Percentiles rank a stretch among this genome's conserved stretches.
Evolutionary conservation across 2,113 vertebrate genomes (phyloP).

Genomic region (Dasypus novemcinctus): DNA sequence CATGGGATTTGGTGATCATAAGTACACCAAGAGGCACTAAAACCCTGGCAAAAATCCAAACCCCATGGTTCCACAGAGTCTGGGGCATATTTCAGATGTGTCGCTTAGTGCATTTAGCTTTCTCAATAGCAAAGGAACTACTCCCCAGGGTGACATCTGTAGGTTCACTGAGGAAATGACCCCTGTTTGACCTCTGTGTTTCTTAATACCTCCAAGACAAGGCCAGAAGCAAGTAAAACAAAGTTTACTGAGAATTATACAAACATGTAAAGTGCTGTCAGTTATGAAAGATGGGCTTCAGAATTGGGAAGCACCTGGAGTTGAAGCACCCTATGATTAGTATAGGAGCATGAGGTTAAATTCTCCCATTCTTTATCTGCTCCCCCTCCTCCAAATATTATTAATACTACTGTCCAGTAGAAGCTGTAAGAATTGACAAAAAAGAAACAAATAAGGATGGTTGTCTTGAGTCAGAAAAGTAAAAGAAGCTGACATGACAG

Average conservation of each 20-base stretch:
- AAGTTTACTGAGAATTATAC: not conserved
- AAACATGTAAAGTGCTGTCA: not conserved
- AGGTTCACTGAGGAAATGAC: conserved; percentile 1
- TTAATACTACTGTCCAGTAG: not conserved
- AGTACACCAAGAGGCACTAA: conserved; percentile 6
- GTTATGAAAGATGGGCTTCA: not conserved
- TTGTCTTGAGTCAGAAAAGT: not conserved
- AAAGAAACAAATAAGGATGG: not conserved
- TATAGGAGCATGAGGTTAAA: not conserved
- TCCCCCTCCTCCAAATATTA: not conserved
- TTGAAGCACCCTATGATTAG: not conserved
- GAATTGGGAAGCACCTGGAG: not conserved
- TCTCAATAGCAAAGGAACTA: not conserved
- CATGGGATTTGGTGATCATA: not conserved
- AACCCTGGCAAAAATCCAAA: conserved; percentile 11
- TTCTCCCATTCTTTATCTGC: not conserved
- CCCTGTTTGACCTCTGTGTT: not conserved
- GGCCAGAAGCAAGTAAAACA: not conserved
- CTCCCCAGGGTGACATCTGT: conserved; percentile 13
- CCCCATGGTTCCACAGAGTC: conserved; percentile 41
- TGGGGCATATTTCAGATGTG: conserved; percentile 52
- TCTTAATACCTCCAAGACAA: not conserved
- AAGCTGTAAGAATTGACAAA: not conserved
- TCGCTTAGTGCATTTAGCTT: conserved; percentile 21
- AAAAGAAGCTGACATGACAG: not conserved